A percentile compares a stretch with the other conserved stretches of the same genome.
Evolutionary conservation across 2,797 vertebrate species (phyloP).

Genomic region (Gobio occitaniae): DNA sequence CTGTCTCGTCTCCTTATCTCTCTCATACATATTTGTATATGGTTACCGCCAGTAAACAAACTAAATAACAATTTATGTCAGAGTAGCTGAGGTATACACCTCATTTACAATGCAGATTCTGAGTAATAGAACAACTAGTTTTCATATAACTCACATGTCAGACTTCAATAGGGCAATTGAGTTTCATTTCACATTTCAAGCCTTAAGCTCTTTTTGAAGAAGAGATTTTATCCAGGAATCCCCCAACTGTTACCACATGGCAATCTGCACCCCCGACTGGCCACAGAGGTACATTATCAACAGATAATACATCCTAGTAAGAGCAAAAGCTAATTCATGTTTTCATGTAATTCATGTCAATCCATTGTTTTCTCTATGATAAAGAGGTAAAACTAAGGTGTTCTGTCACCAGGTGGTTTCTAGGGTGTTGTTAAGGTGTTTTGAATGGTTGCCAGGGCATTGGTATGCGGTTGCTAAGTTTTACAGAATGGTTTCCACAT

Average conservation of each 20-base stretch:
- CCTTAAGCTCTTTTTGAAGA: slow-evolving; percentile 44
- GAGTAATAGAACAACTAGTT: background rate
- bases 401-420: background rate
- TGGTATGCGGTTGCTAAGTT: background rate
- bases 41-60: background rate
- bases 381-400: background rate
- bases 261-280: slow-evolving; percentile 6
- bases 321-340: background rate
- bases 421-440: background rate
- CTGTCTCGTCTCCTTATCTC: slow-evolving; percentile 32
- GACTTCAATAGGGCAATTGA: slow-evolving; percentile 16
- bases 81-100: background rate
- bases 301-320: background rate
- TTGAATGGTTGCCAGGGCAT: background rate
- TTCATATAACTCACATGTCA: slow-evolving; percentile 17
- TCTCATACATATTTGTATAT: slow-evolving; percentile 3
- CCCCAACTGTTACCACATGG: slow-evolving; percentile 23
- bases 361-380: background rate
- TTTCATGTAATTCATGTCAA: too few relatives aligned
- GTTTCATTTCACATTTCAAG: slow-evolving; percentile 29
- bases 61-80: background rate
- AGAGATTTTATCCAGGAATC: slow-evolving; percentile 44
- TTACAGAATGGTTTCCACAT: background rate
- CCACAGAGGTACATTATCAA: slow-evolving; percentile 12
- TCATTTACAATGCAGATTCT: background rate